phyloP scores from a whole-genome alignment of 2,113 vertebrate species.

The Poeciliopsis occidentalis region DNA sequence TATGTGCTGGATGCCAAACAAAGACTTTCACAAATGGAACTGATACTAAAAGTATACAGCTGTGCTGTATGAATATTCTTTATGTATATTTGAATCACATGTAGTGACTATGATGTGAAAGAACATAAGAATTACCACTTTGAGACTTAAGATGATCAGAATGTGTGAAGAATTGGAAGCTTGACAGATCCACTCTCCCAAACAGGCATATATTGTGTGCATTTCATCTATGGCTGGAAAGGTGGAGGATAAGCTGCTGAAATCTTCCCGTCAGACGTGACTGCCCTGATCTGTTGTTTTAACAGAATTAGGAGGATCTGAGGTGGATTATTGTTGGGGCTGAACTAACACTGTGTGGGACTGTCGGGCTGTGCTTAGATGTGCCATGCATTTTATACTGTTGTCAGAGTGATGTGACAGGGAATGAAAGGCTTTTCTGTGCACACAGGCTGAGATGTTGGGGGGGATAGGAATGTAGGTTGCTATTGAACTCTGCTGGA shows the following conservation, averaged over 20 bases:
- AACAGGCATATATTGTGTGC: slow-evolving; percentile 36
- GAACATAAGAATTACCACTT: no score
- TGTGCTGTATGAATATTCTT: no score
- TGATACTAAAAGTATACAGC: no score
- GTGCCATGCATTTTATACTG: slow-evolving; percentile 71
- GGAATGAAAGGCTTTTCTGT: slow-evolving; percentile 73
- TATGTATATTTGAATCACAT: no score
- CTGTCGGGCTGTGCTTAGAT: slow-evolving; percentile 63
- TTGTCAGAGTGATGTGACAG: slow-evolving; percentile 69
- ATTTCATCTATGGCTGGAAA: slow-evolving; percentile 47
- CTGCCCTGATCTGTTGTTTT: slow-evolving; percentile 73
- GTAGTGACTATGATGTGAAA: no score
- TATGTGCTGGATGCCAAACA: no score
- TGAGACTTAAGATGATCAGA: neutral
- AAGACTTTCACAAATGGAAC: no score
- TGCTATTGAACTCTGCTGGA: slow-evolving; percentile 70
- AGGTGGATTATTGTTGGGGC: slow-evolving; percentile 66
- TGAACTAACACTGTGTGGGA: slow-evolving; percentile 57
- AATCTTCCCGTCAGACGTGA: slow-evolving; percentile 68
- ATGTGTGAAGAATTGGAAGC: slow-evolving; percentile 5
- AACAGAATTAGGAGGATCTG: slow-evolving; percentile 71
- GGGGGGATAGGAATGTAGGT: slow-evolving; percentile 59
- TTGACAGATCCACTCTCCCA: slow-evolving; percentile 19
- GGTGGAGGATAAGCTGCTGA: slow-evolving; percentile 66
- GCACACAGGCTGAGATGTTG: slow-evolving; percentile 64